phyloP scores from a whole-genome alignment of 2,888 invertebrate genomes.

The Hedya salicella region DNA sequence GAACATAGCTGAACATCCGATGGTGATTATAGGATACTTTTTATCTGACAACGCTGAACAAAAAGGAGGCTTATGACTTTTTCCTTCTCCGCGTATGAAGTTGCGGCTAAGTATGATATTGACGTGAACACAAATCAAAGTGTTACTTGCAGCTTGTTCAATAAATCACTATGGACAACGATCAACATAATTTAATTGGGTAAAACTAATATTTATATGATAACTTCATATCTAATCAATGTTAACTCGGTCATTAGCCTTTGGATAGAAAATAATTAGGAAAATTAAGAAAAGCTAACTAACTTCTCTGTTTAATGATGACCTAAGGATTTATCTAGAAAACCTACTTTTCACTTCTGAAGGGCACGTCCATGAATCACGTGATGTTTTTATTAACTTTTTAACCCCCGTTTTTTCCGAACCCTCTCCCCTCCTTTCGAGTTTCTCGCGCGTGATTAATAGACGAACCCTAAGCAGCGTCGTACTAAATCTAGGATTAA shows the following conservation, averaged over 20 bases:
- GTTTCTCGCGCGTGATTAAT: too few species aligned
- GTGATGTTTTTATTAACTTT: too few species aligned
- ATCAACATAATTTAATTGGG: conserved; percentile 17
- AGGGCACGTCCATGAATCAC: too few species aligned
- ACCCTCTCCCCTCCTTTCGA: too few species aligned
- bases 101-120: too few species aligned
- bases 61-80: too few species aligned
- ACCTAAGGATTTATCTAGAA: background rate
- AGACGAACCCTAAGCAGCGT: background rate
- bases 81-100: too few species aligned
- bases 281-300: background rate
- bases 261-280: conserved; percentile 14
- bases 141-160: background rate
- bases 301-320: background rate
- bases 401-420: too few species aligned
- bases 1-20: too few species aligned
- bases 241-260: conserved; percentile 24
- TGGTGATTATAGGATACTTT: too few species aligned
- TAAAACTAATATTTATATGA: conserved; percentile 29
- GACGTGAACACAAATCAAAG: conserved; percentile 11
- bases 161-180: conserved; percentile 13
- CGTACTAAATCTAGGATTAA: background rate
- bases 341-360: background rate
- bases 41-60: too few species aligned
- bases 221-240: conserved; percentile 35